phyloP scores from a whole-genome alignment of 1,140 invertebrate genomes.

The Aphelenchoides besseyi region DNA sequence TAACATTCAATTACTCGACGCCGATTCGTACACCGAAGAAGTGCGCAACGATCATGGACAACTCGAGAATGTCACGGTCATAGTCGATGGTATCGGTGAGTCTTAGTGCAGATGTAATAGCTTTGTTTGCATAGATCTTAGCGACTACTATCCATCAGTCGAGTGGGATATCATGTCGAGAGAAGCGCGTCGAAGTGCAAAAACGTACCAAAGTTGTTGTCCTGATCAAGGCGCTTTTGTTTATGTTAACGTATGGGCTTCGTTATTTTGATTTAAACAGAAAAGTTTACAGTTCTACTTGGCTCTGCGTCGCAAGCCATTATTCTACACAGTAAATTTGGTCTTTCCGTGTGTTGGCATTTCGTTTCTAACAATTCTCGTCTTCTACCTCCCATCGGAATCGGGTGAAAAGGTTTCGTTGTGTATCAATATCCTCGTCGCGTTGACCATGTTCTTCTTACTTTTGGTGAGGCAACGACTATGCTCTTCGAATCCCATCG shows the following conservation, averaged over 20 bases:
- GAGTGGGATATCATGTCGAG: conserved; percentile 99
- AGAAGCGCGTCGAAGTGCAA: conserved; percentile 76
- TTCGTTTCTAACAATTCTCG: conserved; percentile 86
- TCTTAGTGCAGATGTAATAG: not conserved
- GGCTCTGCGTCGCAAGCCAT: conserved; percentile 78
- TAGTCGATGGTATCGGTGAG: conserved; percentile 60
- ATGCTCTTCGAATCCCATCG: not conserved
- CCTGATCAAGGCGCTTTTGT: conserved; percentile 73
- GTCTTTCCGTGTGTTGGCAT: conserved; percentile 95
- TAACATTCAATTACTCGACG: conserved; percentile 54
- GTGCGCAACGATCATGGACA: conserved; percentile 54
- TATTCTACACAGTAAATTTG: conserved; percentile 93
- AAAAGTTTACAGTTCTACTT: conserved; percentile 53
- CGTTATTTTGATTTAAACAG: conserved; percentile 23
- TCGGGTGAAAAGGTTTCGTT: conserved; percentile 96
- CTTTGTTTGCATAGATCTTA: conserved; percentile 73
- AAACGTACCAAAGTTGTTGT: conserved; percentile 83
- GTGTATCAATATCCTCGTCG: conserved; percentile 97
- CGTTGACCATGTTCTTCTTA: conserved; percentile 97
- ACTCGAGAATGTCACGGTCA: conserved; percentile 53
- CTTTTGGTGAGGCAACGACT: conserved; percentile 71
- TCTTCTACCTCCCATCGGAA: conserved; percentile 96
- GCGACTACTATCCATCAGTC: conserved; percentile 92
- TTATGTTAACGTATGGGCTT: conserved; percentile 74
- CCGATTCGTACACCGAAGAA: conserved; percentile 36